phyloP scores from a whole-genome alignment of 1,140 invertebrate species.

The Drosophila busckii region DNA sequence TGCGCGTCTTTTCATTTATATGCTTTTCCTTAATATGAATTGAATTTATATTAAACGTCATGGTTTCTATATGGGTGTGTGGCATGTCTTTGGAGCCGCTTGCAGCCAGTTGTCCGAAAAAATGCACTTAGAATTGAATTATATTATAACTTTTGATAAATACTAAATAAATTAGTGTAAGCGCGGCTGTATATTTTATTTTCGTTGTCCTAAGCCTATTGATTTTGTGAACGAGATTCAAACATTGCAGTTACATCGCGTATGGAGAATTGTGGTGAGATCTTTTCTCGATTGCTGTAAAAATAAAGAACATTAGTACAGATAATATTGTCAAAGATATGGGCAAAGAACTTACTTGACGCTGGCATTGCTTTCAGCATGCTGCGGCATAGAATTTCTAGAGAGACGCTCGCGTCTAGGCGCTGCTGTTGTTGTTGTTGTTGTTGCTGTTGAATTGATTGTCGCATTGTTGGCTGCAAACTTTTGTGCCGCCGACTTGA shows the following conservation, averaged over 20 bases:
- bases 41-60: constrained; percentile 53
- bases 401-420: constrained; percentile 47
- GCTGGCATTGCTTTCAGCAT: constrained; percentile 50
- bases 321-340: neutral
- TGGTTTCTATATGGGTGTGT: constrained; percentile 28
- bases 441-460: constrained; percentile 23
- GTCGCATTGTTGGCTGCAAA: constrained; percentile 37
- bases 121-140: constrained; percentile 12
- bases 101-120: neutral
- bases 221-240: constrained; percentile 82
- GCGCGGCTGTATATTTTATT: constrained; percentile 29
- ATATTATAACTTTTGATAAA: no score
- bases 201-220: constrained; percentile 69
- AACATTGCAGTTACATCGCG: constrained; percentile 89
- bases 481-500: constrained; percentile 56
- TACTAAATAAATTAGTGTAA: constrained; percentile 42
- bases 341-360: constrained; percentile 43
- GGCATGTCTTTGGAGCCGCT: constrained; percentile 68
- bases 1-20: constrained; percentile 48
- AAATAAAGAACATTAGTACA: constrained; percentile 7
- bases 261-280: constrained; percentile 85
- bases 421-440: constrained; percentile 43
- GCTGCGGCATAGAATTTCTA: constrained; percentile 38
- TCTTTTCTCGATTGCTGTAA: constrained; percentile 82
- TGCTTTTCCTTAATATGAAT: constrained; percentile 45